Conservation (phyloP, 92 coral and sea anemone genomes). For the Micromussa lordhowensis region DNA sequence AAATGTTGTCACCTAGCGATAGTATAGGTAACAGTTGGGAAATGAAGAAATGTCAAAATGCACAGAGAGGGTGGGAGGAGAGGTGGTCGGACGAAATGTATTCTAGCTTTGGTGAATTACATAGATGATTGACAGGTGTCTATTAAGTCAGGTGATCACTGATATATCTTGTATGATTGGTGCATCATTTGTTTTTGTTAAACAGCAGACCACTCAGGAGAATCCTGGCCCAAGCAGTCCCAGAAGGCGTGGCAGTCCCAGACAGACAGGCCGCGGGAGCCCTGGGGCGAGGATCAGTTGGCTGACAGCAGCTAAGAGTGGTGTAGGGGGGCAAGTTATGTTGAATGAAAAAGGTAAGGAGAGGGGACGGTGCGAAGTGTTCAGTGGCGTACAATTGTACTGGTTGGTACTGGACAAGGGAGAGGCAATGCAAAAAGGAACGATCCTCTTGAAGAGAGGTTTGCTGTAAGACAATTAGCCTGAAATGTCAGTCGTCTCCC, state of each 20-base stretch:
- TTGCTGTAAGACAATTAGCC: background rate
- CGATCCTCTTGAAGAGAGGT: background rate
- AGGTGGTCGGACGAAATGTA: background rate
- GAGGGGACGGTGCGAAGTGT: conserved; percentile 16
- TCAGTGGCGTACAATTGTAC: background rate
- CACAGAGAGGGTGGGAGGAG: background rate
- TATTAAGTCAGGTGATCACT: background rate
- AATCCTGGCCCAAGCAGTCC: conserved; percentile 39
- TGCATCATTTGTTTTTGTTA: background rate
- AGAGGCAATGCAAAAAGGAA: background rate
- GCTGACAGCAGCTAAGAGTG: conserved; percentile 79
- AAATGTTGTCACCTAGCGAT: background rate
- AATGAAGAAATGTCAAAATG: background rate
- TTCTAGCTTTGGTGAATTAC: background rate
- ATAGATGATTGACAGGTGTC: background rate
- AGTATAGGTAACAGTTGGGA: background rate
- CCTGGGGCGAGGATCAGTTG: conserved; percentile 89
- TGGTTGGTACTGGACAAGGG: conserved; percentile 43
- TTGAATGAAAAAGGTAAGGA: conserved; percentile 78
- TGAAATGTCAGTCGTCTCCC: no score
- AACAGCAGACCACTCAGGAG: conserved; percentile 19
- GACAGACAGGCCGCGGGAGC: conserved; percentile 70
- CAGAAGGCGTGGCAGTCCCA: conserved; percentile 63
- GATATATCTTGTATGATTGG: background rate
- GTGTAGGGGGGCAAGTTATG: conserved; percentile 82